These are phyloP conservation scores for Hapalemur alaotrensis DNA, from an alignment of 2,797 vertebrate genomes.

Conservation along the genomic window DNA sequence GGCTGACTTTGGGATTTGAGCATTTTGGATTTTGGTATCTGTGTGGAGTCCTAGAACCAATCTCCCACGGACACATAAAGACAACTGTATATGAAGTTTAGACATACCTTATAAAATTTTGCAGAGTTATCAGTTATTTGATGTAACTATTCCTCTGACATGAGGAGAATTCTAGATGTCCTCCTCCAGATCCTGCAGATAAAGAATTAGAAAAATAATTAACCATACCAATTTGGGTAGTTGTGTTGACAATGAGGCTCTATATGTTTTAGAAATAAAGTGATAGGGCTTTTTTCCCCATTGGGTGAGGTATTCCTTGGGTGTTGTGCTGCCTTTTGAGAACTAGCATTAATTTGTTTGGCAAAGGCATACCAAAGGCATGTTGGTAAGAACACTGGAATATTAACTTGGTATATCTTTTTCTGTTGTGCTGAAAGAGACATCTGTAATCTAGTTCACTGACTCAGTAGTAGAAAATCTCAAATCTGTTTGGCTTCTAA, in stretches of 20 bases:
- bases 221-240: neutral
- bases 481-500: neutral
- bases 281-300: neutral
- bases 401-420: neutral
- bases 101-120: neutral
- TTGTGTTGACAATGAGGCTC: neutral
- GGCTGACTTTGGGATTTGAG: neutral
- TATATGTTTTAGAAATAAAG: neutral
- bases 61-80: neutral
- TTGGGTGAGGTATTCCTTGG: neutral
- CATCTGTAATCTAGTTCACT: neutral
- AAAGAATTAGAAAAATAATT: constrained; percentile 1
- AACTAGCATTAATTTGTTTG: neutral
- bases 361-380: neutral
- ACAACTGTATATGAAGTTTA: neutral
- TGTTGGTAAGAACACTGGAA: neutral
- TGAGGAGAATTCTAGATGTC: neutral
- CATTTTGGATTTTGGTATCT: neutral
- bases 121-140: neutral
- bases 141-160: neutral
- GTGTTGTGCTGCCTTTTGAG: neutral
- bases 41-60: neutral
- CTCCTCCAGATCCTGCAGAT: neutral
- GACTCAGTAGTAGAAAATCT: neutral
- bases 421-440: neutral